A percentile compares a stretch with the other conserved stretches of the same genome.
These are phyloP conservation scores for Hyperopisus bebe DNA, from an alignment of 2,113 vertebrate genomes.

Conservation along the genomic window DNA sequence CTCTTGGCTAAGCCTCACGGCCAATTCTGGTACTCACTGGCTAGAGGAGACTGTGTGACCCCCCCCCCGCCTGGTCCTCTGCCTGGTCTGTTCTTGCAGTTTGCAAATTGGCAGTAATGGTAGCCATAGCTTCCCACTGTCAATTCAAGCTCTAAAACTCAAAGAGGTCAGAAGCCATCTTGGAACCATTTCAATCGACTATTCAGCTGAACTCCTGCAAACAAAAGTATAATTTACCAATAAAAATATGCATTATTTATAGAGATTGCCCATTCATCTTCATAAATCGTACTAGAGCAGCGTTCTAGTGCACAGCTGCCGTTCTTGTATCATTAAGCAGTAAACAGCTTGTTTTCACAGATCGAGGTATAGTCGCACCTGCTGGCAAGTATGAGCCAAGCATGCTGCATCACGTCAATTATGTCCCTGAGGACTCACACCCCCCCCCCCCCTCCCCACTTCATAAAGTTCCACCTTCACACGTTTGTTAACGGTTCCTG, in stretches of 20 bases:
- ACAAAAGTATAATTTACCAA: neutral
- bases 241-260: neutral
- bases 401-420: neutral
- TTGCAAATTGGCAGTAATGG: neutral
- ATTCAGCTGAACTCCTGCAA: neutral
- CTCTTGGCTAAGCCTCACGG: neutral
- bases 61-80: neutral
- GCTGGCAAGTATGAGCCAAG: neutral
- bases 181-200: neutral
- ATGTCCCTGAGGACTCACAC: neutral
- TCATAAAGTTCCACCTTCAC: neutral
- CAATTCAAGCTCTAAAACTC: neutral
- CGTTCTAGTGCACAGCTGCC: neutral
- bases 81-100: neutral
- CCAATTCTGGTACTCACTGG: neutral
- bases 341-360: neutral
- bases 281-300: neutral
- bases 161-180: neutral
- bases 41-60: neutral
- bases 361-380: neutral
- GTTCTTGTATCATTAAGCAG: neutral
- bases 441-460: neutral
- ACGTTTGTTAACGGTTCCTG: neutral
- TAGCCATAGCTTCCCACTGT: neutral
- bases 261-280: neutral